Evolutionary conservation across 2,113 vertebrate genomes (phyloP).

Genomic region (Cygnus buccinator): DNA sequence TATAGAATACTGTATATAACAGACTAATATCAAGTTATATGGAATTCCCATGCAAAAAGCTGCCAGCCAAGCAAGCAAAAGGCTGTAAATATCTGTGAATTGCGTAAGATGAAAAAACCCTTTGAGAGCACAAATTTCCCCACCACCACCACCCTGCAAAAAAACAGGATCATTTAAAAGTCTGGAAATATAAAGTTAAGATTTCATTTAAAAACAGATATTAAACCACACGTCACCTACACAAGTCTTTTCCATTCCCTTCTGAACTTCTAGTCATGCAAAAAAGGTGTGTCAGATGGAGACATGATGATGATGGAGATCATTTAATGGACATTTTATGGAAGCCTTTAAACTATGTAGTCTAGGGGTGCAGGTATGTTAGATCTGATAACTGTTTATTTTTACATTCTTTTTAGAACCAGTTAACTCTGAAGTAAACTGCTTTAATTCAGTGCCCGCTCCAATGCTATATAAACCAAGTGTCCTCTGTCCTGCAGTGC

Average conservation of each 20-base stretch:
- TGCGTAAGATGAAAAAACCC: slow-evolving; percentile 55
- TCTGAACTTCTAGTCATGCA: slow-evolving; percentile 5
- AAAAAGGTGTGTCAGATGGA: slow-evolving; percentile 30
- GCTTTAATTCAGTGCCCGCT: not conserved
- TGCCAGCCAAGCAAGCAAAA: slow-evolving; percentile 41
- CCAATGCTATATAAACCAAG: not conserved
- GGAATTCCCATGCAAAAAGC: slow-evolving; percentile 46
- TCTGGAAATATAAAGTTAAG: slow-evolving; percentile 64
- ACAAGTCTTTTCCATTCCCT: slow-evolving; percentile 60
- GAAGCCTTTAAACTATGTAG: not conserved
- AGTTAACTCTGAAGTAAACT: not conserved
- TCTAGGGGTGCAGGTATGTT: not conserved
- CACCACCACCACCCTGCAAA: slow-evolving; percentile 17
- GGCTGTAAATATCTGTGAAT: slow-evolving; percentile 55
- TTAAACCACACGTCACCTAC: slow-evolving; percentile 50
- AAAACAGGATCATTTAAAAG: slow-evolving; percentile 21
- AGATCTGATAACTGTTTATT: not conserved
- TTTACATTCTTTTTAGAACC: not conserved
- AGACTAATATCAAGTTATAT: slow-evolving; percentile 41
- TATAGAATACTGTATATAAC: not conserved
- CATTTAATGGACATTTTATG: slow-evolving; percentile 1
- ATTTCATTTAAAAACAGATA: slow-evolving; percentile 63
- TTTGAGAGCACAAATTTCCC: slow-evolving; percentile 34
- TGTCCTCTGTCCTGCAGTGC: not conserved
- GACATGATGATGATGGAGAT: not conserved